Evolutionary conservation across 2,797 vertebrate species (phyloP), one percentile per base, ranked within the genome.

Genomic region (Lagodon rhomboides): DNA sequence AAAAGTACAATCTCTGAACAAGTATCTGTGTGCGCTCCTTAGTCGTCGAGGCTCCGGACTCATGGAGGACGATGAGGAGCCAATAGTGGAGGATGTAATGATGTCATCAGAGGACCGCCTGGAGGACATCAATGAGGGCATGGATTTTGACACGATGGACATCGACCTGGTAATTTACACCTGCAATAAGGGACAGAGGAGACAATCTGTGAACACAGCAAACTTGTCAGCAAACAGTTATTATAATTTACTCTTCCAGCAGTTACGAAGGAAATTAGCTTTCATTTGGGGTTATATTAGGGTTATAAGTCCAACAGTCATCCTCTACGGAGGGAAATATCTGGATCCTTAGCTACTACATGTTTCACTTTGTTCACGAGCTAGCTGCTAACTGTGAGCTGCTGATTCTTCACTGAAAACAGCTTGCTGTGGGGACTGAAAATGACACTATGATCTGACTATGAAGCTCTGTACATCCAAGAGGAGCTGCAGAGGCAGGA

Each of bases 61-160:
- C 86, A 98, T 99, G 97, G 98, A 99, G 92, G 98, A 99, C 79
- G 98, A 99, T 68, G 98, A 99, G 91, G 97, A 99, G 90, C 98
- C 98, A 64, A 99, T 99, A 51, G 98, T 99, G 84, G 98, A 99
- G 95, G 98, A 99, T 83, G 98, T 99, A 85, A 99, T 99, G 98
- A 99, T 99, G 98, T 99, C 98, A 82, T 99, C 98, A 56, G 98
- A 99, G 93, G 97, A 97, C 76, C 95, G 97, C 77, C 95, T 99
- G 87, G 98, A 99, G 80, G 98, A 99, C 93, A 97, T 99, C 85
- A 98, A 98, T 34, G 98, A 99, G 93, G 97, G 97, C 93, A 99
- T 99, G 97, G 98, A 98, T 91, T 99, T 99, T 68, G 97, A 98
- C 88, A 99, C 98, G 75, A 98, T 99, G 97, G 98, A 99, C 89